Evolutionary conservation across 2,888 invertebrate genomes (phyloP).

Genomic region (Bibio marci): DNA sequence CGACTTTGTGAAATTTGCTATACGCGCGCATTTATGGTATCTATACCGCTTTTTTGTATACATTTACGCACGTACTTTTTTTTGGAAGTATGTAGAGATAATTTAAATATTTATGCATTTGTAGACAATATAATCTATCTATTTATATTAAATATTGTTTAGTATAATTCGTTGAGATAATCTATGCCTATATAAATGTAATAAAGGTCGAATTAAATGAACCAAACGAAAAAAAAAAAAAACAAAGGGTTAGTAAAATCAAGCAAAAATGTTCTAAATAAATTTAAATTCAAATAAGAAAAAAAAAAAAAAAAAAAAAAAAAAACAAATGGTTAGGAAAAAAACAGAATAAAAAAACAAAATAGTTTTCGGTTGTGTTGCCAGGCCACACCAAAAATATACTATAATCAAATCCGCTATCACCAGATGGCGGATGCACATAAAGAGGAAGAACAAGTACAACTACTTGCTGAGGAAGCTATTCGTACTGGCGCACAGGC

Average conservation of each 20-base stretch:
- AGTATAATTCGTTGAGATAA: too few relatives aligned
- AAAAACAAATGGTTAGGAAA: background rate
- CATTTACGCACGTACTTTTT: too few relatives aligned
- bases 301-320: background rate
- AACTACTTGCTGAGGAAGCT: conserved; percentile 91
- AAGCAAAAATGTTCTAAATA: background rate
- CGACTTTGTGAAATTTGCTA: too few relatives aligned
- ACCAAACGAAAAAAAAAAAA: too few relatives aligned
- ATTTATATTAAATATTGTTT: too few relatives aligned
- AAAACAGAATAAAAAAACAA: conserved; percentile 1
- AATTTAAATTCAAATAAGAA: background rate
- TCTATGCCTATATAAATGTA: too few relatives aligned
- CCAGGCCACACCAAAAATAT: conserved; percentile 45
- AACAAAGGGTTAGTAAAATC: background rate
- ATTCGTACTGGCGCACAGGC: conserved; percentile 68
- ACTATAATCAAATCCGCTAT: conserved; percentile 41
- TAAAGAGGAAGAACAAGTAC: conserved; percentile 90
- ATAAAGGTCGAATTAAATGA: too few relatives aligned
- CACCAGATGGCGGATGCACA: conserved; percentile 93
- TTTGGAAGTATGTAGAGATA: too few relatives aligned
- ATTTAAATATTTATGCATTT: too few relatives aligned
- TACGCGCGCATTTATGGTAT: too few relatives aligned
- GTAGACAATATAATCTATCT: too few relatives aligned
- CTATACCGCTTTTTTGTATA: too few relatives aligned
- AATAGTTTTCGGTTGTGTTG: conserved; percentile 35